Conservation (phyloP, 1,140 invertebrate genomes). For the Drosophila eugracilis region DNA sequence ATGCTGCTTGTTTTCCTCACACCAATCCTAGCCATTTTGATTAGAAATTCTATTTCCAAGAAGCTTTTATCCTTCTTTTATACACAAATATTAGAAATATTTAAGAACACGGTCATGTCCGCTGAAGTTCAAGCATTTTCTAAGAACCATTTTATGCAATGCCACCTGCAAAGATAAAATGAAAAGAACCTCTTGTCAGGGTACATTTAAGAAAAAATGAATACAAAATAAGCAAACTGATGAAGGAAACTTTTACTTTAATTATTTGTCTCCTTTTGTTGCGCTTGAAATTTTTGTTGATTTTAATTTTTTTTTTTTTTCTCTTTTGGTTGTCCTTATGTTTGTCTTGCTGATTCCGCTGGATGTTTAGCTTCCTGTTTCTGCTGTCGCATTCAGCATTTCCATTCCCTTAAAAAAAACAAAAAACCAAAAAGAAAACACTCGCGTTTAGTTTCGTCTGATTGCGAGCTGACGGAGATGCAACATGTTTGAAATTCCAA, state of each 20-base stretch:
- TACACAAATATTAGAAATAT: background rate
- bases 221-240: slow-evolving; percentile 29
- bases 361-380: slow-evolving; percentile 49
- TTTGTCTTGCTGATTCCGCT: slow-evolving; percentile 70
- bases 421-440: slow-evolving; percentile 1
- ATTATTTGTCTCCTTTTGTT: slow-evolving; percentile 68
- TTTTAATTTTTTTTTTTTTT: slow-evolving; percentile 37
- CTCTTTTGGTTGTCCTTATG: slow-evolving; percentile 23
- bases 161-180: background rate
- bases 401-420: slow-evolving; percentile 47
- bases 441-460: slow-evolving; percentile 56
- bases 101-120: background rate
- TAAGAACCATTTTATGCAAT: too few species aligned
- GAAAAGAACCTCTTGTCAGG: background rate
- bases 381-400: slow-evolving; percentile 62
- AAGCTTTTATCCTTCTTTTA: background rate
- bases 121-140: background rate
- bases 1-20: too few species aligned
- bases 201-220: slow-evolving; percentile 21
- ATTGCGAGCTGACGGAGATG: slow-evolving; percentile 57
- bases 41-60: too few species aligned
- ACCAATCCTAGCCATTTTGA: too few species aligned
- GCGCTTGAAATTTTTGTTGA: slow-evolving; percentile 11
- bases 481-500: slow-evolving; percentile 76
- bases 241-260: slow-evolving; percentile 63